A percentile compares a stretch with the other conserved stretches of the same genome.
Conservation (phyloP, 2,113 vertebrate genomes). For the Dipodomys spectabilis region DNA sequence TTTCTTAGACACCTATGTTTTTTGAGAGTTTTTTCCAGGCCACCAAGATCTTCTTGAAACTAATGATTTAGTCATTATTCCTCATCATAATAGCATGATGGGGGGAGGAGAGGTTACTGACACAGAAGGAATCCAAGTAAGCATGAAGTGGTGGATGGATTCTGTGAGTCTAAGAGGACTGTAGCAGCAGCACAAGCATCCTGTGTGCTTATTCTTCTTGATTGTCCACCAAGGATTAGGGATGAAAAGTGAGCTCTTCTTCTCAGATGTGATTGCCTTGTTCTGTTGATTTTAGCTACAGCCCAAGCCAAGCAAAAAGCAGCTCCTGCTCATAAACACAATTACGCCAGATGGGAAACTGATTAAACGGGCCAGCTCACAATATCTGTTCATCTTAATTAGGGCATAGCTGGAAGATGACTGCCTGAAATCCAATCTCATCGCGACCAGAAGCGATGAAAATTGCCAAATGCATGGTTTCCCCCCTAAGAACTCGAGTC, state of each 20-base stretch:
- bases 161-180: not conserved
- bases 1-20: not conserved
- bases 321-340: constrained; percentile 65
- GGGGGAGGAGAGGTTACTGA: no score
- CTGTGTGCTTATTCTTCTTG: not conserved
- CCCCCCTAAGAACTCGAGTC: constrained; percentile 70
- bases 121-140: not conserved
- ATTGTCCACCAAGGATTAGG: constrained; percentile 1
- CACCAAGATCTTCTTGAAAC: not conserved
- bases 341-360: constrained; percentile 81
- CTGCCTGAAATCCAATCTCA: constrained; percentile 78
- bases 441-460: constrained; percentile 75
- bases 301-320: constrained; percentile 62
- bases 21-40: constrained; percentile 1
- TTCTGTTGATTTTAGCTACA: constrained; percentile 52
- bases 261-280: constrained; percentile 27
- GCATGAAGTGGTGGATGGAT: not conserved
- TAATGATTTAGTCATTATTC: no score
- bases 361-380: constrained; percentile 81
- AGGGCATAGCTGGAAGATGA: constrained; percentile 70
- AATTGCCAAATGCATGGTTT: constrained; percentile 70
- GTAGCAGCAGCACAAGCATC: not conserved
- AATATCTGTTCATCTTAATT: constrained; percentile 85
- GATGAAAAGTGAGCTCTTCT: not conserved
- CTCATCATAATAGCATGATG: not conserved